Evolutionary conservation across 1,140 invertebrate genomes (phyloP), one percentile per base, ranked within the genome.

Genomic region (Papilio aristodemus): DNA sequence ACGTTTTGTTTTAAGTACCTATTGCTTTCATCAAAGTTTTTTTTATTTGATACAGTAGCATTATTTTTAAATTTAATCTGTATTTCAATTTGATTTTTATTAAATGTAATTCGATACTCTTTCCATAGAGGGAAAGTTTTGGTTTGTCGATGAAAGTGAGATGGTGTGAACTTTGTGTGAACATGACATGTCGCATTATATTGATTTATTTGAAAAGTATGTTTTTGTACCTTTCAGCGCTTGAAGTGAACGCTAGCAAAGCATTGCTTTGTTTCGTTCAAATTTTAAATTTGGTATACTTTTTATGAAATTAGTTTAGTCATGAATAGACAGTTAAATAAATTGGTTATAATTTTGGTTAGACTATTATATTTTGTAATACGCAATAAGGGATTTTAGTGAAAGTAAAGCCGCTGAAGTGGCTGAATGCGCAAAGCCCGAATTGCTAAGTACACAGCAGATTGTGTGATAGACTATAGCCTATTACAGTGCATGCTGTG

Each of bases 241-340:
- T 78, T 72, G 14, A 70, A 73, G 59, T 71, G 6, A 32, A 32
- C 2, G 67, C 58, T 71, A 78, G 73, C 81, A 79, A 74, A 77
- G 68, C 80, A 79, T 85, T 84, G 81, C 81, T 81, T 80, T 79
- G 77, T 79, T 69, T 81, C 71, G 46, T 76, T 69, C 73, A 73
- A 71, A 77, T 67, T 17, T 36, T 17, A 3, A 32, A 27, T 17
- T 43, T 19, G 5, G 17, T 9, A 19, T n/a, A n/a, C n/a, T n/a
- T n/a, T n/a, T n/a, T n/a, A n/a, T n/a, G n/a, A n/a, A n/a, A n/a
- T n/a, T n/a, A n/a, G n/a, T n/a, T n/a, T n/a, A n/a, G n/a, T n/a
- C n/a, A n/a, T n/a, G n/a, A n/a, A n/a, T n/a, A n/a, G n/a, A n/a
- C n/a, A n/a, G n/a, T n/a, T n/a, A n/a, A n/a, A n/a, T n/a, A n/a